These are phyloP conservation scores for Pelmatolapia mariae DNA, from an alignment of 2,113 vertebrate genomes.

Conservation along the genomic window DNA sequence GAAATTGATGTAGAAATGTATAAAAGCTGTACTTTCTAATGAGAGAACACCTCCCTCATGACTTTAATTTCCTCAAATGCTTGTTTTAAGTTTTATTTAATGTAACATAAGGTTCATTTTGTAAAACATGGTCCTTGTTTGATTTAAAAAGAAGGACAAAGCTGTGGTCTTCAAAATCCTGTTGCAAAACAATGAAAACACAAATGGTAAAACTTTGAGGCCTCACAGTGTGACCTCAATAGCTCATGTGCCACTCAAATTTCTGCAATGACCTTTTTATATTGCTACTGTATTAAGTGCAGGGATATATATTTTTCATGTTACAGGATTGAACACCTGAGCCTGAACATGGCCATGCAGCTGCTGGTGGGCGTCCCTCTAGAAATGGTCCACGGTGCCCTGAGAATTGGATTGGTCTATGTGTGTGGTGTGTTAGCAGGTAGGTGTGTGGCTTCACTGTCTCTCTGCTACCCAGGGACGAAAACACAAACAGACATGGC, in stretches of 20 bases:
- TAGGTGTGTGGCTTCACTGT: conserved; percentile 43
- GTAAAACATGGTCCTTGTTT: background rate
- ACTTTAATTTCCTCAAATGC: background rate
- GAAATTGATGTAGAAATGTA: background rate
- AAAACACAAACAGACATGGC: background rate
- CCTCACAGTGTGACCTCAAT: background rate
- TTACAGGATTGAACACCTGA: conserved; percentile 91
- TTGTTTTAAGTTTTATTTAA: background rate
- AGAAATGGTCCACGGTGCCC: conserved; percentile 96
- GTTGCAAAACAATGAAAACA: background rate
- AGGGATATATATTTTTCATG: conserved; percentile 29
- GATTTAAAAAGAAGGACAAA: background rate
- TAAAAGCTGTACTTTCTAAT: background rate
- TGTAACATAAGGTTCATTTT: background rate
- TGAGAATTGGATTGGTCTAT: conserved; percentile 90
- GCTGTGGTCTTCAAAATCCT: background rate
- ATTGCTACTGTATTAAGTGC: background rate
- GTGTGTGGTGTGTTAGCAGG: conserved; percentile 93
- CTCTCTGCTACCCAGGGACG: background rate
- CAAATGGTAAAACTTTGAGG: background rate
- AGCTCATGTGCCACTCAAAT: background rate
- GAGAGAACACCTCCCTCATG: background rate
- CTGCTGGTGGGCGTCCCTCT: conserved; percentile 94
- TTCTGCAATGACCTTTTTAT: background rate
- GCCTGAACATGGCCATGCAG: conserved; percentile 93